Percentiles rank a stretch among this genome's conserved stretches.
These are phyloP conservation scores for Anoplophora glabripennis DNA, from an alignment of 1,140 invertebrate genomes.

Conservation along the genomic window DNA sequence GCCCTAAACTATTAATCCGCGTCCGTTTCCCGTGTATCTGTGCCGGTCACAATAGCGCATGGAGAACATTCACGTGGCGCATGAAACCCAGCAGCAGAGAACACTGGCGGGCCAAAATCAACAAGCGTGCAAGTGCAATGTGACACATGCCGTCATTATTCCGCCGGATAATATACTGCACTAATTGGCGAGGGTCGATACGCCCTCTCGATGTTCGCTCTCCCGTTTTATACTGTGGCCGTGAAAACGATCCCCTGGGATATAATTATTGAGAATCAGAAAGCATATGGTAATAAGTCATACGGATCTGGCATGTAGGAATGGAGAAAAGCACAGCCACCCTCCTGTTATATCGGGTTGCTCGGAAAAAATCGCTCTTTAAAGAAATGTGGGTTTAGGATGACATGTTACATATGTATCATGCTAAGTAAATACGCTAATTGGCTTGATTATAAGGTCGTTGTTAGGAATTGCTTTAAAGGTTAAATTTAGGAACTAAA, in stretches of 20 bases:
- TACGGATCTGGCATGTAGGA: conserved; percentile 14
- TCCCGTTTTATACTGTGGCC: conserved; percentile 11
- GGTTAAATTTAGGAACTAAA: too few relatives aligned
- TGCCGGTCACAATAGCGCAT: too few relatives aligned
- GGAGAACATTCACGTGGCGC: conserved; percentile 11
- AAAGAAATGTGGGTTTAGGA: too few relatives aligned
- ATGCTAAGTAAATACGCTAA: too few relatives aligned
- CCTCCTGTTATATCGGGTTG: too few relatives aligned
- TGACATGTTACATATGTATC: too few relatives aligned
- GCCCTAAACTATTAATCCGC: too few relatives aligned
- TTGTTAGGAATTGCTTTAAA: too few relatives aligned
- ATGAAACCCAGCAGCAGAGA: conserved; percentile 9
- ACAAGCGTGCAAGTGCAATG: conserved; percentile 34
- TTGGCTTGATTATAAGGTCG: too few relatives aligned
- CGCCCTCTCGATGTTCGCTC: conserved; percentile 19
- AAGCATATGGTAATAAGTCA: conserved; percentile 37
- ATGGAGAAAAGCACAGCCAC: neutral
- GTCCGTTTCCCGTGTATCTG: too few relatives aligned
- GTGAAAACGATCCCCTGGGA: conserved; percentile 36
- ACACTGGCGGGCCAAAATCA: conserved; percentile 18
- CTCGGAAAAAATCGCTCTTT: too few relatives aligned
- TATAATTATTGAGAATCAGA: conserved; percentile 37
- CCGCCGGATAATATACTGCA: conserved; percentile 27
- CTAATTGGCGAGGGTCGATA: conserved; percentile 34
- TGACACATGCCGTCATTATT: conserved; percentile 37